phyloP scores from a whole-genome alignment of 2,888 invertebrate genomes.

The Synergus laeviventris region DNA sequence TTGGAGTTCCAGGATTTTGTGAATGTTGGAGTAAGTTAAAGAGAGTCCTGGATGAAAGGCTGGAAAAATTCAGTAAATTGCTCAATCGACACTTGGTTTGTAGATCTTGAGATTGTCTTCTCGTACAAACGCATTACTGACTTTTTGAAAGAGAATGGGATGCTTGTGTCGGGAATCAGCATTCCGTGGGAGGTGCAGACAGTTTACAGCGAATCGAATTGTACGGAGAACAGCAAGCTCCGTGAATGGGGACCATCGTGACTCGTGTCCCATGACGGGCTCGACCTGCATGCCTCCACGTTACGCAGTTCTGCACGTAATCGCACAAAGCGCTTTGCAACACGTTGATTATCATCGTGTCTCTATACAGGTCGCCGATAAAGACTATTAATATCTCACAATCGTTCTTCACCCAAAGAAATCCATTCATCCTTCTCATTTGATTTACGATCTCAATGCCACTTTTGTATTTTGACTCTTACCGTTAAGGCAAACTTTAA shows the following conservation, averaged over 20 bases:
- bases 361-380: constrained; percentile 13
- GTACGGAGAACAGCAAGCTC: constrained; percentile 66
- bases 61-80: no score
- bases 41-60: neutral
- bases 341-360: constrained; percentile 33
- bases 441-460: neutral
- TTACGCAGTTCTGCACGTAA: constrained; percentile 58
- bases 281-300: constrained; percentile 66
- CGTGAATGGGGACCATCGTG: constrained; percentile 64
- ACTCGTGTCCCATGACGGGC: constrained; percentile 63
- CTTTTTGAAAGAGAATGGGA: neutral
- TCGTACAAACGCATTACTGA: neutral
- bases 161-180: constrained; percentile 56
- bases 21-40: neutral
- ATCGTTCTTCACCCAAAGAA: neutral
- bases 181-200: constrained; percentile 63
- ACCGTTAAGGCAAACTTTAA: neutral
- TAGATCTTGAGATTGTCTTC: no score
- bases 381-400: constrained; percentile 19
- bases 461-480: neutral
- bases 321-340: constrained; percentile 32
- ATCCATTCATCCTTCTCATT: neutral
- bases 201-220: constrained; percentile 70
- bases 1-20: no score
- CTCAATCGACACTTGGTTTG: no score